Evolutionary conservation across 1,140 invertebrate species (phyloP).

Genomic region (Aphaenogaster ashmeadi): DNA sequence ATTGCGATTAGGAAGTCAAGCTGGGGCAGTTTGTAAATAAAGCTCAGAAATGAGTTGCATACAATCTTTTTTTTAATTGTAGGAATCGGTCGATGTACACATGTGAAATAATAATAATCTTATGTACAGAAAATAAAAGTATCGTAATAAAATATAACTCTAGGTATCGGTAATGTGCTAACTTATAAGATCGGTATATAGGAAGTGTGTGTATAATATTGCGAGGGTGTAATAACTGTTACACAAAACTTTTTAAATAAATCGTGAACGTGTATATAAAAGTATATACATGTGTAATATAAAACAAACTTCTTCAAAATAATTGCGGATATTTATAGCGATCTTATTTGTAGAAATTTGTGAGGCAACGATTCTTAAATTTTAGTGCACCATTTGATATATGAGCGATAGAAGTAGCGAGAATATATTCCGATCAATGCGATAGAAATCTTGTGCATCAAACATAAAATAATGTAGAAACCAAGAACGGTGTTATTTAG

Average conservation of each 20-base stretch:
- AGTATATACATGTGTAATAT: conserved; percentile 16
- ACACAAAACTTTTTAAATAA: conserved; percentile 18
- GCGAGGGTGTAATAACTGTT: conserved; percentile 34
- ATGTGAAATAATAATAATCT: conserved; percentile 86
- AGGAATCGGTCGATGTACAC: conserved; percentile 84
- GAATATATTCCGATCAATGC: conserved; percentile 16
- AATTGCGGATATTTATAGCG: conserved; percentile 22
- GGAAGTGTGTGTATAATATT: conserved; percentile 70
- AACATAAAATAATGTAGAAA: conserved; percentile 17
- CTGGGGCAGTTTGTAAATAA: conserved; percentile 83
- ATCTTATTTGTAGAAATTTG: conserved; percentile 14
- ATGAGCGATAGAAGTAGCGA: conserved; percentile 29
- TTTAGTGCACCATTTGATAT: conserved; percentile 23
- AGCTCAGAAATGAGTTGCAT: conserved; percentile 85
- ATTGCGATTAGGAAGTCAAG: conserved; percentile 79
- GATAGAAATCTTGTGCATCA: conserved; percentile 35
- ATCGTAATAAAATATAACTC: conserved; percentile 76
- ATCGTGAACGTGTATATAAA: conserved; percentile 18
- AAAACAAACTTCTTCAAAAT: conserved; percentile 59
- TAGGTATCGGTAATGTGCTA: conserved; percentile 73
- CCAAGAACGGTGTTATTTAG: conserved; percentile 10
- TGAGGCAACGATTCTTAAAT: conserved; percentile 3
- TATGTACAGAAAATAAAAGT: conserved; percentile 84
- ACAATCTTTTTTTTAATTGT: conserved; percentile 83
- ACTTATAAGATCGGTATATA: conserved; percentile 71